Conservation (phyloP, 64 coral and sea anemone species). For the Platygyra sinensis region DNA sequence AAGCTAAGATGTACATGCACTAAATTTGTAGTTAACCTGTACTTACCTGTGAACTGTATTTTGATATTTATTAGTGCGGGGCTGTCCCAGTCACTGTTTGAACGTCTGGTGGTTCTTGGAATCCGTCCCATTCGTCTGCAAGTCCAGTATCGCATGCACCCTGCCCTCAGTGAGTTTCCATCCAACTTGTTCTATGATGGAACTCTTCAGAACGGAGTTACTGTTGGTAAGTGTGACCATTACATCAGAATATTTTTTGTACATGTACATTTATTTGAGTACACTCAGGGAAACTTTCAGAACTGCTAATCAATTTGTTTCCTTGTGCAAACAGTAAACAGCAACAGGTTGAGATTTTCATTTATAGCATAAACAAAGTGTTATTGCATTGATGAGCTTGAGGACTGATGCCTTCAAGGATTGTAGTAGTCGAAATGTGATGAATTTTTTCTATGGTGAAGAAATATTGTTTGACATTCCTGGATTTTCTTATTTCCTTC, state of each 20-base stretch:
- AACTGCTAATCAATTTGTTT: no score
- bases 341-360: no score
- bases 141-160: conserved; percentile 99
- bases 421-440: no score
- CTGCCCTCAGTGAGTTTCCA: conserved; percentile 94
- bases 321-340: no score
- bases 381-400: neutral
- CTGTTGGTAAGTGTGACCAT: conserved; percentile 56
- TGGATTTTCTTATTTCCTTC: neutral
- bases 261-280: neutral
- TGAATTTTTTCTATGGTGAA: no score
- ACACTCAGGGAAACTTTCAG: neutral
- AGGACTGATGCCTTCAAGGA: neutral
- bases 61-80: conserved; percentile 89
- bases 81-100: conserved; percentile 98
- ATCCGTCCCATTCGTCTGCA: conserved; percentile 95
- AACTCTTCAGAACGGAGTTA: conserved; percentile 98
- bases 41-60: neutral
- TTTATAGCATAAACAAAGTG: no score
- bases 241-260: neutral
- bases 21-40: neutral
- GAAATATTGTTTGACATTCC: no score
- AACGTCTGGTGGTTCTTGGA: conserved; percentile 93
- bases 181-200: conserved; percentile 99
- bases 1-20: no score